These are phyloP conservation scores for Arremon aurantiirostris DNA, from an alignment of 2,797 vertebrate genomes.

Conservation along the genomic window DNA sequence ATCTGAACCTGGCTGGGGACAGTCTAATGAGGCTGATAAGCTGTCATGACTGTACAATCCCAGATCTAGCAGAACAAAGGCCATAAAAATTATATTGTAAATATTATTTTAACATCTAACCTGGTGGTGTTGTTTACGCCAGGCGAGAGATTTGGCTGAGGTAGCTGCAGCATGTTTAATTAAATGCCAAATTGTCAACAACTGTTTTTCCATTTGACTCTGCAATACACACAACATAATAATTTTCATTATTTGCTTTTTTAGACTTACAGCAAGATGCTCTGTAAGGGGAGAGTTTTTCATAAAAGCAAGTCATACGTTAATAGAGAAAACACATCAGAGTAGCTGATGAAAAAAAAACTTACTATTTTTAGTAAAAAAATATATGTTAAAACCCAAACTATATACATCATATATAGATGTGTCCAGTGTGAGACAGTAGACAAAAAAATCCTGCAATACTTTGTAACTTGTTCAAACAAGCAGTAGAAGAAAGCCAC, in stretches of 20 bases:
- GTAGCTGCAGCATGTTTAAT: not conserved
- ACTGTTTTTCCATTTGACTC: not conserved
- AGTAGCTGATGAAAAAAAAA: not conserved
- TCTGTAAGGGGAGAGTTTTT: not conserved
- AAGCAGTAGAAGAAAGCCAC: not conserved
- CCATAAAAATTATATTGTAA: not conserved
- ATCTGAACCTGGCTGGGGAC: not conserved
- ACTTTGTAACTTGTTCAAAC: not conserved
- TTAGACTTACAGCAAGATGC: not conserved
- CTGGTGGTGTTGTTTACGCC: not conserved
- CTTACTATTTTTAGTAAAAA: not conserved
- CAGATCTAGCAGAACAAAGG: not conserved
- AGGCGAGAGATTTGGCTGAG: not conserved
- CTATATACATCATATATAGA: not conserved
- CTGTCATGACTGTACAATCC: not conserved
- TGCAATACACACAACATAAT: not conserved
- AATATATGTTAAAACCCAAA: fast-evolving
- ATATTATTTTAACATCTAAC: not conserved
- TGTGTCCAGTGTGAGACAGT: not conserved
- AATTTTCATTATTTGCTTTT: not conserved
- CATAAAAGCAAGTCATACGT: not conserved
- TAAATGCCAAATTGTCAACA: not conserved
- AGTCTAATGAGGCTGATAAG: not conserved
- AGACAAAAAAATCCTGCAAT: not conserved
- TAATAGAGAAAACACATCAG: not conserved